Conservation (phyloP, 2,113 vertebrate genomes). For the Gasterosteus nipponicus region DNA sequence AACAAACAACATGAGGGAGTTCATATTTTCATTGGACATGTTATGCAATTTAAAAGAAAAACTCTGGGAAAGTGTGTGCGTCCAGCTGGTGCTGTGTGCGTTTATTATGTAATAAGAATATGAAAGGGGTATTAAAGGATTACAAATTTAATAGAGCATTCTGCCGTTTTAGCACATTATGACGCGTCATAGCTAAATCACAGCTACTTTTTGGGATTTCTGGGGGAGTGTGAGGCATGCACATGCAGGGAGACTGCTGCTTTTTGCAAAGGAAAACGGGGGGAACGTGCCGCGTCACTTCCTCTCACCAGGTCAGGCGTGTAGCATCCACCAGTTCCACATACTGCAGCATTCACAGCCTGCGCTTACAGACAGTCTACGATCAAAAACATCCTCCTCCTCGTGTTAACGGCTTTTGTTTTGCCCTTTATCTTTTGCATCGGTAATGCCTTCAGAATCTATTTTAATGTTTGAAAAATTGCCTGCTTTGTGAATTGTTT, state of each 20-base stretch:
- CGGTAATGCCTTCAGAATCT: not conserved
- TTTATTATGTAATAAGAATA: not conserved
- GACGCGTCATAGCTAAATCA: not conserved
- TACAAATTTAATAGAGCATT: not conserved
- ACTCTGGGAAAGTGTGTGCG: not conserved
- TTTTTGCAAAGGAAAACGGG: not conserved
- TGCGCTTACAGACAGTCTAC: not conserved
- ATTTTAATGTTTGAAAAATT: not conserved
- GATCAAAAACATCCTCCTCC: not conserved
- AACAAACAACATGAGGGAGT: not conserved
- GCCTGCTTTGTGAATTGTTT: not conserved
- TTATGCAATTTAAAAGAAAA: not conserved
- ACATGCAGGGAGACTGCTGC: not conserved
- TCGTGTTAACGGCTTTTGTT: not conserved
- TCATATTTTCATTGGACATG: not conserved
- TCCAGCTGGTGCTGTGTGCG: slow-evolving; percentile 1
- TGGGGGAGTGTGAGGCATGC: not conserved
- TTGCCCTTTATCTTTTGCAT: not conserved
- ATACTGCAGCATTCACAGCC: not conserved
- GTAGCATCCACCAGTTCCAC: not conserved
- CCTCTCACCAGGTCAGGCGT: not conserved
- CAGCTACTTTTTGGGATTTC: not conserved
- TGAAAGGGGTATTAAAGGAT: not conserved
- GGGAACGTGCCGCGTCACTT: not conserved
- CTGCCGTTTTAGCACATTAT: not conserved